These are phyloP conservation scores for Ectropis crepuscularia DNA, from an alignment of 2,888 invertebrate species.

Conservation along the genomic window DNA sequence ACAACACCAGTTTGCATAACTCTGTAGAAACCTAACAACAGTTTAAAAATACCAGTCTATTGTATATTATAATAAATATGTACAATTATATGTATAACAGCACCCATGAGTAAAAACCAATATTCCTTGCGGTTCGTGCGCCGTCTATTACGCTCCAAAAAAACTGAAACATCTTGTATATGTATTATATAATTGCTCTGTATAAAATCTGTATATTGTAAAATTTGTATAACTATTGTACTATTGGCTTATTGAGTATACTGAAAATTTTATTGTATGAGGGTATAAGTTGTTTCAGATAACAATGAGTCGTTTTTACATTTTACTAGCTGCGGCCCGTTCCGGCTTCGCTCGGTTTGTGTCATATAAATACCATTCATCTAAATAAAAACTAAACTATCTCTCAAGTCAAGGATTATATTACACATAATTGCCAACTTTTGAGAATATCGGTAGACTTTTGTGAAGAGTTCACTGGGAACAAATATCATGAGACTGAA, in stretches of 20 bases:
- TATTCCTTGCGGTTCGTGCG: conserved; percentile 54
- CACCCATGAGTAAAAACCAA: conserved; percentile 80
- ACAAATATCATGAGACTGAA: too few species aligned
- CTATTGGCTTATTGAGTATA: conserved; percentile 58
- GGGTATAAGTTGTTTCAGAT: conserved; percentile 53
- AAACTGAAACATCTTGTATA: conserved; percentile 45
- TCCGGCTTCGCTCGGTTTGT: too few species aligned
- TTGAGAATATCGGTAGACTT: too few species aligned
- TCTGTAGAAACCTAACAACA: conserved; percentile 84
- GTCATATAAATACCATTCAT: too few species aligned
- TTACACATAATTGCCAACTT: too few species aligned
- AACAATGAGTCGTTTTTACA: too few species aligned
- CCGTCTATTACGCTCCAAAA: conserved; percentile 71
- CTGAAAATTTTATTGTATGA: conserved; percentile 52
- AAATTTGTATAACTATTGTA: conserved; percentile 63
- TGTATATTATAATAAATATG: conserved; percentile 84
- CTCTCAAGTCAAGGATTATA: too few species aligned
- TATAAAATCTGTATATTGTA: conserved; percentile 70
- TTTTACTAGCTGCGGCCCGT: too few species aligned
- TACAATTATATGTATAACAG: conserved; percentile 77
- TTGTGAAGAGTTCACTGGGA: too few species aligned
- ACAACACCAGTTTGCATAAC: conserved; percentile 67
- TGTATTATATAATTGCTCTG: conserved; percentile 73
- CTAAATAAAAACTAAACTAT: too few species aligned
- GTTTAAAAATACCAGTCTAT: conserved; percentile 83